Base-by-base conservation (phyloP, 1,140 invertebrate genomes). In the Trachymyrmex septentrionalis region DNA sequence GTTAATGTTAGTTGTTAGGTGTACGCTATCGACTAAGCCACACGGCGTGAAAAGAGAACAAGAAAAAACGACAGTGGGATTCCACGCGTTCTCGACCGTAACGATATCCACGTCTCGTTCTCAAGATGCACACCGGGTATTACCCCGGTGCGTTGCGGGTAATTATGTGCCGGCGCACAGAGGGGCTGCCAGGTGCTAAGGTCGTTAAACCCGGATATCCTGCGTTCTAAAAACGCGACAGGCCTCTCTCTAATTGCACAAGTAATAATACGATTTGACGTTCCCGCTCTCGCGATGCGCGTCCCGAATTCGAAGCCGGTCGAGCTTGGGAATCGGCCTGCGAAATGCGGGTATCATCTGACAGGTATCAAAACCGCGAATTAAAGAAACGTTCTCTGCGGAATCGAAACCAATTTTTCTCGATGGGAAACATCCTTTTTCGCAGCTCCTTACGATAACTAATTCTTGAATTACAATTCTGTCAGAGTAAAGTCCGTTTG, bases 141-240 rank as follows among this genome's bases (percentile, higher is more conserved):
- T 87, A 87, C 78, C 64, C 73, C 61, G 69, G 76, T 82, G 86
- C 82, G 82, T 82, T 78, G 57, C 86, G 84, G 84, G 66, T 91
- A 91, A 91, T 91, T 91, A 90, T 91, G 88, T 90, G 69, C 88
- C 88, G 66, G 34, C 48, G 64, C 44, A n/a, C 81, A 80, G 88
- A 90, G 85, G 90, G 89, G 89, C 90, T 90, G 89, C 86, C 90
- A 90, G 90, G 90, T 91, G 90, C 72, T 67, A 91, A 90, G 90
- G 90, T 91, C 90, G 84, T 91, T 90, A 91, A 91, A 91, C 90
- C 89, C 90, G 89, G 89, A 91, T 78, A 88, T 91, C 87, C 90
- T 90, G 89, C 72, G 34, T 82, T 90, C 84, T 78, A 86, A 91
- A 90, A 90, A 87, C 69, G 81, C 69, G 77, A 88, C 75, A 85